Evolutionary conservation across 2,888 invertebrate genomes (phyloP).

Genomic region (Ornithoptera alexandrae): DNA sequence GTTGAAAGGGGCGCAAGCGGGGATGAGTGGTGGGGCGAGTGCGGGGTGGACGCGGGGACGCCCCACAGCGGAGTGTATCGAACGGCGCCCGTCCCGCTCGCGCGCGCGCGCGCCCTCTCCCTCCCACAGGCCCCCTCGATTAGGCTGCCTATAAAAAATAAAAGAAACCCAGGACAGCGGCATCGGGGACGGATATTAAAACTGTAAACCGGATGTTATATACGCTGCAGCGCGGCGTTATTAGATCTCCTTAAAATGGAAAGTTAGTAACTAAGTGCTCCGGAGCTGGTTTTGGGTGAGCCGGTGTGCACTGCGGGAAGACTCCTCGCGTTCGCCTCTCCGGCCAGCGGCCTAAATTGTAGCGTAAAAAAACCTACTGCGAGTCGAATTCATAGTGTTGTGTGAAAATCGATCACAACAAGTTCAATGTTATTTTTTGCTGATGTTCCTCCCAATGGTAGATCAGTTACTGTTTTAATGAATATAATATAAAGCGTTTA

Average conservation of each 20-base stretch:
- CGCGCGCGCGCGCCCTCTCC: conserved; percentile 40
- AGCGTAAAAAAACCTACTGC: too few species aligned
- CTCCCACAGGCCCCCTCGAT: conserved; percentile 32
- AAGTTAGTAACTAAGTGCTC: background rate
- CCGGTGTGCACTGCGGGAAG: too few species aligned
- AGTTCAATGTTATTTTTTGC: too few species aligned
- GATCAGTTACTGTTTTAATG: too few species aligned
- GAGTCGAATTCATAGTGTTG: too few species aligned
- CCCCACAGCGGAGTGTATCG: conserved; percentile 61
- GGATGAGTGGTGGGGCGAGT: too few species aligned
- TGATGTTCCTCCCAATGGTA: too few species aligned
- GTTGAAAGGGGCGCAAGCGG: conserved; percentile 36
- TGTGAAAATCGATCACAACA: too few species aligned
- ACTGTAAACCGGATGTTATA: conserved; percentile 14
- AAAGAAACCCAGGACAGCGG: conserved; percentile 16
- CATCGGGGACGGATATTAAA: conserved; percentile 23
- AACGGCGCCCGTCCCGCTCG: conserved; percentile 51
- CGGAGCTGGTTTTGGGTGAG: too few species aligned
- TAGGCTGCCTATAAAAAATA: conserved; percentile 22
- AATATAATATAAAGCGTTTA: too few species aligned
- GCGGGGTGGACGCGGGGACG: conserved; percentile 35
- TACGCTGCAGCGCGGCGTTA: conserved; percentile 2
- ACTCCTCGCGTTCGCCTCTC: too few species aligned
- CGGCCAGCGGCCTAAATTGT: too few species aligned
- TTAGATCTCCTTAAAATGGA: conserved; percentile 8